Conservation (phyloP, 2,797 vertebrate species). For the Cheracebus regulus region DNA sequence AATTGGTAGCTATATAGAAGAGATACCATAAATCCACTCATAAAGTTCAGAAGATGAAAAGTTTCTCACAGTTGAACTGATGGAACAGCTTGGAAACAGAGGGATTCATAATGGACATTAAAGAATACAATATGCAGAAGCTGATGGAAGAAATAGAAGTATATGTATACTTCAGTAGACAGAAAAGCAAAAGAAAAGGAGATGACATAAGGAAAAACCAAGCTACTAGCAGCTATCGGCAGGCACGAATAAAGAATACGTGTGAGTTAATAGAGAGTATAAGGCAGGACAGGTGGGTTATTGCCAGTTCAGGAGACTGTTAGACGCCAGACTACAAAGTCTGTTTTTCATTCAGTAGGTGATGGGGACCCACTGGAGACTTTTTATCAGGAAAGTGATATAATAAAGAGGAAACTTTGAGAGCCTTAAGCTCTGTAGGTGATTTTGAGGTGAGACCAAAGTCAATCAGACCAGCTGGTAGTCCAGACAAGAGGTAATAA, state of each 20-base stretch:
- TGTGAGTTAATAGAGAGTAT: constrained; percentile 27
- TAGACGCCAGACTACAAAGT: constrained; percentile 51
- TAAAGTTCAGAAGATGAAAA: constrained; percentile 23
- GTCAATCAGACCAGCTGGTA: constrained; percentile 74
- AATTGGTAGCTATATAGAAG: background rate
- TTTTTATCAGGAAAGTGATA: constrained; percentile 62
- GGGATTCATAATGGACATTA: background rate
- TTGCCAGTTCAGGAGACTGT: constrained; percentile 17
- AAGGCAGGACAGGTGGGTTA: background rate
- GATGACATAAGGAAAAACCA: background rate
- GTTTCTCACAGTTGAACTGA: background rate
- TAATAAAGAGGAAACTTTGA: constrained; percentile 46
- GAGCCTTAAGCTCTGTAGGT: constrained; percentile 60
- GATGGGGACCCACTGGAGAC: constrained; percentile 40
- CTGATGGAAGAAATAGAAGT: background rate
- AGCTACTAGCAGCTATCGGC: background rate
- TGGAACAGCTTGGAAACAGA: constrained; percentile 15
- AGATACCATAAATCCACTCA: constrained; percentile 36
- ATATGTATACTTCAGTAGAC: background rate
- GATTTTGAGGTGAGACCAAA: constrained; percentile 71
- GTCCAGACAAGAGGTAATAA: constrained; percentile 70
- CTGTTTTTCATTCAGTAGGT: constrained; percentile 44
- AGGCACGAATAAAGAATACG: background rate
- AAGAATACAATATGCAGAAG: constrained; percentile 1
- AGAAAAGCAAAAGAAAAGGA: constrained; percentile 32